phyloP scores from a whole-genome alignment of 92 coral and sea anemone genomes.

The Chrysogorgia sp. region DNA sequence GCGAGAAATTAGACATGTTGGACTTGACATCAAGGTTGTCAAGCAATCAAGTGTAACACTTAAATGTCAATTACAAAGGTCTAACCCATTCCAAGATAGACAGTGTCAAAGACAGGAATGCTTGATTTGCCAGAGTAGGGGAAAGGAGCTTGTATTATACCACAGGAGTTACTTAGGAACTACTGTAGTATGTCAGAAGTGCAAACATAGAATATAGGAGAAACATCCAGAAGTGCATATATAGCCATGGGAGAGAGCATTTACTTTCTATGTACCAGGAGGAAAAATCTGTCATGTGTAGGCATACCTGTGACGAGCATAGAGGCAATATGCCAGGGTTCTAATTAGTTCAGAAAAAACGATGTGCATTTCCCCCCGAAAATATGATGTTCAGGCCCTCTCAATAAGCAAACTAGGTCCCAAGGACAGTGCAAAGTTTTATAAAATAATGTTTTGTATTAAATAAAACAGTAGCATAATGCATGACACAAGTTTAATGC shows the following conservation, averaged over 20 bases:
- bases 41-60: constrained; percentile 48
- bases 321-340: constrained; percentile 7
- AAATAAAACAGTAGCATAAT: too few relatives aligned
- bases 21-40: constrained; percentile 35
- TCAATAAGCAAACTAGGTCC: too few relatives aligned
- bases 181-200: constrained; percentile 32
- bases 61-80: constrained; percentile 49
- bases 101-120: constrained; percentile 42
- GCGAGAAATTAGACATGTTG: constrained; percentile 25
- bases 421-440: too few relatives aligned
- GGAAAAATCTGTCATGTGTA: constrained; percentile 42
- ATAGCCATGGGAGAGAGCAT: too few relatives aligned
- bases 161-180: constrained; percentile 22
- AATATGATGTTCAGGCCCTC: too few relatives aligned
- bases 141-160: constrained; percentile 32
- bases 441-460: too few relatives aligned
- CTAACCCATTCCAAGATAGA: constrained; percentile 36
- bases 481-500: too few relatives aligned
- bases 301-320: constrained; percentile 35
- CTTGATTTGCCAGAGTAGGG: constrained; percentile 27
- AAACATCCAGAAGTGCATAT: too few relatives aligned
- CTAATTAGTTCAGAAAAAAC: too few relatives aligned
- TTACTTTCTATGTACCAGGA: not conserved
- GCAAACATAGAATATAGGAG: constrained; percentile 47
- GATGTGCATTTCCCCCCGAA: too few relatives aligned